Percentiles rank a stretch among this genome's conserved stretches.
Evolutionary conservation across 23 tunicate species (phyloP).

Genomic region (Clavelina lepadiformis): DNA sequence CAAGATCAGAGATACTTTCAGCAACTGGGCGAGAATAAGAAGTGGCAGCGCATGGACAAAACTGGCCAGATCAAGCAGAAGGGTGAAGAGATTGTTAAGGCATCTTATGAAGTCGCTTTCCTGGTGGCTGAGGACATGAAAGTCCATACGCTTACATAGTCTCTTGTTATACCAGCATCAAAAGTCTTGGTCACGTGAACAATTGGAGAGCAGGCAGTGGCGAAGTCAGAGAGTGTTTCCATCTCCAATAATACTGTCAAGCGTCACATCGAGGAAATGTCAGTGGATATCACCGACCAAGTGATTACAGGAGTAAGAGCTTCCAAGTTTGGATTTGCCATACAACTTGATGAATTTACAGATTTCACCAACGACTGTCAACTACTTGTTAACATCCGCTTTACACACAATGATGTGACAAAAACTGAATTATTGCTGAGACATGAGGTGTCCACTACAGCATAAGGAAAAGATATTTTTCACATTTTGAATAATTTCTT

Average conservation of each 20-base stretch:
- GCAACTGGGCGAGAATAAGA: constrained; percentile 7
- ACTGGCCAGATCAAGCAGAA: constrained; percentile 27
- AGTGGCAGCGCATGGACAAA: constrained; percentile 21
- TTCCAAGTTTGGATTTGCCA: constrained; percentile 25
- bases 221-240: constrained; percentile 22
- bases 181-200: constrained; percentile 9
- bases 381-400: constrained; percentile 20
- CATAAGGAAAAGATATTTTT: constrained; percentile 18
- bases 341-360: constrained; percentile 23
- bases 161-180: constrained; percentile 19
- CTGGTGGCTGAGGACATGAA: constrained; percentile 31
- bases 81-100: constrained; percentile 20
- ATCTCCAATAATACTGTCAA: constrained; percentile 29
- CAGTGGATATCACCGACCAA: constrained; percentile 23
- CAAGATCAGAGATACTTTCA: constrained; percentile 16
- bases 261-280: constrained; percentile 37
- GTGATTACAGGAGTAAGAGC: constrained; percentile 35
- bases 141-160: constrained; percentile 14
- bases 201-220: constrained; percentile 23
- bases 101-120: constrained; percentile 32
- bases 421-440: constrained; percentile 20
- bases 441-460: too few species aligned
- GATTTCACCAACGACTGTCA: constrained; percentile 18
- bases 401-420: constrained; percentile 8
- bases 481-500: constrained; percentile 18